Evolutionary conservation across 2,113 vertebrate species (phyloP).

Genomic region (Marmota flaviventris): DNA sequence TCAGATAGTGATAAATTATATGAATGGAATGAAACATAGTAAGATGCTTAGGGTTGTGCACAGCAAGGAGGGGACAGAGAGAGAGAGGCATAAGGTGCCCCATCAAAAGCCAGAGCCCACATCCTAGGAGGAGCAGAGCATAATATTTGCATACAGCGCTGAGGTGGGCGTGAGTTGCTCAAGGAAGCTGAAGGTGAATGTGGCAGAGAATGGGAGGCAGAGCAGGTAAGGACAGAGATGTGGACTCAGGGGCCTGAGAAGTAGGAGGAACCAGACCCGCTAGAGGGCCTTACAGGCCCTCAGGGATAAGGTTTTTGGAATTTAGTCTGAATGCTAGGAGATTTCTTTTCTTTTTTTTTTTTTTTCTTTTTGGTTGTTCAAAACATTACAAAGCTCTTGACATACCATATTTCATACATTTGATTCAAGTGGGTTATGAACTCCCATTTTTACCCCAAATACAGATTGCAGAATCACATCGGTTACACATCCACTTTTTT

Average conservation of each 20-base stretch:
- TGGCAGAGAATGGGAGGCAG: fast-evolving
- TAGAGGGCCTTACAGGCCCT: neutral
- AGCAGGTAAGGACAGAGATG: too few species aligned
- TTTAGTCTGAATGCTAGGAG: neutral
- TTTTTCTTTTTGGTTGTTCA: too few species aligned
- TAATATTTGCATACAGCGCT: neutral
- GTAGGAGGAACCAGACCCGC: neutral
- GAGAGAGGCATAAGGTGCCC: neutral
- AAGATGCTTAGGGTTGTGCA: neutral
- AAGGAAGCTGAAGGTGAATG: neutral
- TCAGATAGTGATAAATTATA: too few species aligned
- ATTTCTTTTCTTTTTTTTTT: neutral
- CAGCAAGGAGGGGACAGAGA: neutral
- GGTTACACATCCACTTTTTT: too few species aligned
- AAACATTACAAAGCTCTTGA: too few species aligned
- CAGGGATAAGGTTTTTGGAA: neutral
- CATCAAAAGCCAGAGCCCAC: neutral
- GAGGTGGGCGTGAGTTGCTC: neutral
- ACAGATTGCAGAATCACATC: too few species aligned
- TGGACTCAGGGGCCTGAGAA: neutral
- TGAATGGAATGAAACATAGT: neutral
- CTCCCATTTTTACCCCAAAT: too few species aligned
- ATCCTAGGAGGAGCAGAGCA: neutral
- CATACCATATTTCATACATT: too few species aligned
- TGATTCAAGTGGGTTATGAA: too few species aligned